These are phyloP conservation scores for Sylvilagus bachmani DNA, from an alignment of 2,113 vertebrate genomes.

Conservation along the genomic window DNA sequence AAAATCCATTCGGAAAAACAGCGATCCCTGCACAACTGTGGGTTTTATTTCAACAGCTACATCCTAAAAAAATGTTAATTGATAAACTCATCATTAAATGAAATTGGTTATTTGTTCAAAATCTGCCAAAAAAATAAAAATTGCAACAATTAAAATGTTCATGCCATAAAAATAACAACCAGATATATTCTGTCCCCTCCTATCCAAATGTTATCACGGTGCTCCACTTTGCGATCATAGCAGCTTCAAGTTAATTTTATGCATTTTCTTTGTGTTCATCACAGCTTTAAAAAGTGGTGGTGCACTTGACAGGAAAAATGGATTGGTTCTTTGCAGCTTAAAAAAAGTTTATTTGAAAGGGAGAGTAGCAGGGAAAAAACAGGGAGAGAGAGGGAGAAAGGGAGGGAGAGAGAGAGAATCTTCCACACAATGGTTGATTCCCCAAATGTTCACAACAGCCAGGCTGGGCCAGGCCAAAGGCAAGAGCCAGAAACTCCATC, in stretches of 20 bases:
- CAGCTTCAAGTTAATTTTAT: background rate
- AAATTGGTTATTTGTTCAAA: constrained; percentile 11
- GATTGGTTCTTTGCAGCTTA: background rate
- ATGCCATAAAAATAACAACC: no score
- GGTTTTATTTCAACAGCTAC: background rate
- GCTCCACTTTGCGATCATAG: background rate
- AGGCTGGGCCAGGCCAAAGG: no score
- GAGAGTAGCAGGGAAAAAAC: no score
- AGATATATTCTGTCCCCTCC: background rate
- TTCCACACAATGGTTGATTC: no score
- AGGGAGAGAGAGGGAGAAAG: no score
- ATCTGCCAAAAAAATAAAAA: background rate
- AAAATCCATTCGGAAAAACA: background rate
- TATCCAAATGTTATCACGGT: background rate
- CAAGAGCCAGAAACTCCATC: no score
- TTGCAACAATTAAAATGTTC: no score
- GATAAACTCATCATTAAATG: constrained; percentile 11
- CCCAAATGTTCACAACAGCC: no score
- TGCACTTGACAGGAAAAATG: background rate
- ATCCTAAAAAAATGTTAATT: background rate
- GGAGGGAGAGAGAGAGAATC: no score
- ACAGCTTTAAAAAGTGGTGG: background rate
- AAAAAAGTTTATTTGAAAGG: no score
- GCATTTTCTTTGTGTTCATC: background rate
- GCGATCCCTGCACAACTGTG: background rate